Conservation (phyloP, 2,888 invertebrate genomes). For the Rhimphoctona megacephalus region DNA sequence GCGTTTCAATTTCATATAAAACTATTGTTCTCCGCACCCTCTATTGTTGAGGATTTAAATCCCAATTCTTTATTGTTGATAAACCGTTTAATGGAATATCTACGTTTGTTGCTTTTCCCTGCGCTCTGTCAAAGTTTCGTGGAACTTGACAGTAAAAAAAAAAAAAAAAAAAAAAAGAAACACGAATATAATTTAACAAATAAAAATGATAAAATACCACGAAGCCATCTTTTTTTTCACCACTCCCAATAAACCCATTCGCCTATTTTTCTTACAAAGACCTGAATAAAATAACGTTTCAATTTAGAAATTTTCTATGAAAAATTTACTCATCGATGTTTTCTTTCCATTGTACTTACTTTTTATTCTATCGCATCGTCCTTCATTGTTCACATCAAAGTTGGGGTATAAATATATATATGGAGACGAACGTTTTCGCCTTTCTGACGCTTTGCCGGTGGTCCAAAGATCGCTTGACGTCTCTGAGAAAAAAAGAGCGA, state of each 20-base stretch:
- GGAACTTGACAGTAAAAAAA: background rate
- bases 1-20: background rate
- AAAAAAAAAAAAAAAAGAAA: background rate
- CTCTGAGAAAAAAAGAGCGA: constrained; percentile 51
- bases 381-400: constrained; percentile 34
- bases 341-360: background rate
- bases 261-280: background rate
- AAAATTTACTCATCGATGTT: background rate
- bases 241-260: background rate
- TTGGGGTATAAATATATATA: constrained; percentile 20
- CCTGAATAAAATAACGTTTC: background rate
- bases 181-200: background rate
- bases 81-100: background rate
- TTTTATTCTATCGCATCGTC: constrained; percentile 17
- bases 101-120: background rate
- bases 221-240: background rate
- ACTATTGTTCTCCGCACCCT: background rate
- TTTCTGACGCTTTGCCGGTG: constrained; percentile 44
- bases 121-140: background rate
- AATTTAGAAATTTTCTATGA: background rate
- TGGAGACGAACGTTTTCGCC: constrained; percentile 15
- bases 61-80: background rate
- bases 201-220: background rate
- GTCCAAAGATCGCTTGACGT: constrained; percentile 53
- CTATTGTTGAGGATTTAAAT: background rate